These are phyloP conservation scores for Drosophila bunnanda DNA, from an alignment of 2,888 invertebrate genomes.

Conservation along the genomic window DNA sequence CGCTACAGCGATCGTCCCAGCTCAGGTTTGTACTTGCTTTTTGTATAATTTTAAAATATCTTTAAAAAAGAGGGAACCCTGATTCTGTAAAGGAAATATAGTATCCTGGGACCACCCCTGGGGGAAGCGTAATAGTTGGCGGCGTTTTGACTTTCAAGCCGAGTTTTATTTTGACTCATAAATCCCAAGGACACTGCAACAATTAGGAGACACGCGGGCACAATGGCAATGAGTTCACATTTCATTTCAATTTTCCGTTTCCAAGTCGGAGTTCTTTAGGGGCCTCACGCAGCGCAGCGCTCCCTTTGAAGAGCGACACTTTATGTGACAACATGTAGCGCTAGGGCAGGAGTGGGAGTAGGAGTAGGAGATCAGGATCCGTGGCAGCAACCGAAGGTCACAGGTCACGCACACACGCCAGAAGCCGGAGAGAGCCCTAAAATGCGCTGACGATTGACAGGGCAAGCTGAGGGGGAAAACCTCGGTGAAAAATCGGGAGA, in stretches of 20 bases:
- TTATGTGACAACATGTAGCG: conserved; percentile 76
- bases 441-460: conserved; percentile 70
- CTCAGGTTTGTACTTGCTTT: conserved; percentile 88
- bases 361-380: conserved; percentile 4
- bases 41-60: not conserved
- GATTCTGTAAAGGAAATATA: not conserved
- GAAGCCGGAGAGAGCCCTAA: conserved; percentile 44
- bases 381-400: conserved; percentile 52
- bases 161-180: conserved; percentile 59
- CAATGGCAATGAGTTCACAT: conserved; percentile 44
- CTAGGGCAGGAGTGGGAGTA: conserved; percentile 29
- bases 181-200: conserved; percentile 75
- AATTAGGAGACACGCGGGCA: conserved; percentile 64
- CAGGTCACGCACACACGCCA: conserved; percentile 56
- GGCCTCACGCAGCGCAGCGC: conserved; percentile 68
- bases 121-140: conserved; percentile 18
- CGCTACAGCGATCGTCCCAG: conserved; percentile 96
- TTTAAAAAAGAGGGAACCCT: not conserved
- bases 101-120: conserved; percentile 37
- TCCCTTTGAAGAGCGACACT: conserved; percentile 71
- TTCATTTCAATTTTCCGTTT: conserved; percentile 16
- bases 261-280: conserved; percentile 30
- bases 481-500: conserved; percentile 14
- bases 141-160: conserved; percentile 39
- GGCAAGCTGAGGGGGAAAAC: conserved; percentile 35